Evolutionary conservation across 2,888 invertebrate species (phyloP).

Genomic region (Drosophila quasianomalipes): DNA sequence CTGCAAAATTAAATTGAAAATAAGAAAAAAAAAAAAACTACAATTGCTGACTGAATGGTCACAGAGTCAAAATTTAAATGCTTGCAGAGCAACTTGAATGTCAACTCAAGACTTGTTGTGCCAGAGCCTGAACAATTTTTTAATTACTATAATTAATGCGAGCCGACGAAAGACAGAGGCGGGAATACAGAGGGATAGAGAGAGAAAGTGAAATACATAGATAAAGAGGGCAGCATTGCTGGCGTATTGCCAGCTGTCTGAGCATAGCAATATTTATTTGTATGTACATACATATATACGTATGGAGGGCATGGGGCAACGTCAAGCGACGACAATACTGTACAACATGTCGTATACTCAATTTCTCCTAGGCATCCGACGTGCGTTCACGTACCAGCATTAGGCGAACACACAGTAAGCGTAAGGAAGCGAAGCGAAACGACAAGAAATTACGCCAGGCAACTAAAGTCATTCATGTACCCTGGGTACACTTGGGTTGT

Average conservation of each 20-base stretch:
- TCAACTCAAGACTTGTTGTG: constrained; percentile 27
- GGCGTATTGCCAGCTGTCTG: constrained; percentile 42
- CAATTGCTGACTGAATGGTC: constrained; percentile 23
- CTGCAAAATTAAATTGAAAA: constrained; percentile 13
- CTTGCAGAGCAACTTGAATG: constrained; percentile 42
- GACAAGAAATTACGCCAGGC: constrained; percentile 3
- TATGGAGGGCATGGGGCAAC: constrained; percentile 1
- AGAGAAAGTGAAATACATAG: not conserved
- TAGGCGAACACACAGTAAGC: constrained; percentile 7
- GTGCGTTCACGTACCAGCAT: constrained; percentile 69
- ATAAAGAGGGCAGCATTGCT: constrained; percentile 12
- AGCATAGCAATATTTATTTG: constrained; percentile 4
- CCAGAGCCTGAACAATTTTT: constrained; percentile 55
- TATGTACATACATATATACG: not conserved
- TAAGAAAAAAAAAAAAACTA: not conserved
- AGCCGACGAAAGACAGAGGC: constrained; percentile 6
- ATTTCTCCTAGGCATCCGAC: constrained; percentile 68
- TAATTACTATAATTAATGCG: constrained; percentile 79
- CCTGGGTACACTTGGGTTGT: not conserved
- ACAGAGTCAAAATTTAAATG: constrained; percentile 44
- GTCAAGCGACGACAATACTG: constrained; percentile 47
- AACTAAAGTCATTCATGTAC: not conserved
- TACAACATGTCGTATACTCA: constrained; percentile 73
- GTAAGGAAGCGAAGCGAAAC: not conserved
- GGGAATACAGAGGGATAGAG: not conserved